A percentile compares a stretch with the other conserved stretches of the same genome.
Conservation (phyloP, 2,888 invertebrate species). For the Physocephala rufipes region DNA sequence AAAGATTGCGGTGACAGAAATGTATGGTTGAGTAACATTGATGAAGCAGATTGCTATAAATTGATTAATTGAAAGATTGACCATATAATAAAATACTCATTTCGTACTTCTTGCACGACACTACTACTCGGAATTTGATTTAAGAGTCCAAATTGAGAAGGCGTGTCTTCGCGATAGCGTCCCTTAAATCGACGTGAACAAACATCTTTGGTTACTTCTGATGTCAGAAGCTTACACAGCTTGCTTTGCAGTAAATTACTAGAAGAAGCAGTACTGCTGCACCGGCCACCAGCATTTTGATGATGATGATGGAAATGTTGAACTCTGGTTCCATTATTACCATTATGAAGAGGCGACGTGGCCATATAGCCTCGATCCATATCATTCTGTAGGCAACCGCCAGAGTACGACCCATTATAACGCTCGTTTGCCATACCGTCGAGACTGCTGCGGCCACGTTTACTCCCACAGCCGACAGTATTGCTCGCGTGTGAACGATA, state of each 20-base stretch:
- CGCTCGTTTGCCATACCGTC: slow-evolving; percentile 49
- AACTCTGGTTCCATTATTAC: slow-evolving; percentile 38
- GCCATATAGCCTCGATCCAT: slow-evolving; percentile 45
- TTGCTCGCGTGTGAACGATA: slow-evolving; percentile 51
- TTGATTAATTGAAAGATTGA: slow-evolving; percentile 36
- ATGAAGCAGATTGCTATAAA: slow-evolving; percentile 44
- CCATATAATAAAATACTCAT: background rate
- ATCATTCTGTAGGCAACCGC: slow-evolving; percentile 41
- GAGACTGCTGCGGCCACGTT: slow-evolving; percentile 52
- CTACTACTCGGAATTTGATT: slow-evolving; percentile 17
- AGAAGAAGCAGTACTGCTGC: slow-evolving; percentile 61
- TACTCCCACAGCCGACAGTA: slow-evolving; percentile 45
- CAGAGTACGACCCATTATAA: slow-evolving; percentile 52
- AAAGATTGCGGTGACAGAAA: slow-evolving; percentile 62
- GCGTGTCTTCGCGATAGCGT: slow-evolving; percentile 43
- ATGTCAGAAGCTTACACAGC: slow-evolving; percentile 78
- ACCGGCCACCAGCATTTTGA: slow-evolving; percentile 64
- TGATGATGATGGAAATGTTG: slow-evolving; percentile 63
- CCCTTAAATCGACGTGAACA: slow-evolving; percentile 16
- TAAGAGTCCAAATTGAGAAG: slow-evolving; percentile 31
- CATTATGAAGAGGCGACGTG: slow-evolving; percentile 40
- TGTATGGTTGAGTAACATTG: slow-evolving; percentile 47
- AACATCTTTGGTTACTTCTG: slow-evolving; percentile 55
- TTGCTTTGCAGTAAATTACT: slow-evolving; percentile 80
- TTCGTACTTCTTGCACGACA: slow-evolving; percentile 36